These are phyloP conservation scores for Sycophila texana DNA, from an alignment of 2,888 invertebrate species.

Conservation along the genomic window DNA sequence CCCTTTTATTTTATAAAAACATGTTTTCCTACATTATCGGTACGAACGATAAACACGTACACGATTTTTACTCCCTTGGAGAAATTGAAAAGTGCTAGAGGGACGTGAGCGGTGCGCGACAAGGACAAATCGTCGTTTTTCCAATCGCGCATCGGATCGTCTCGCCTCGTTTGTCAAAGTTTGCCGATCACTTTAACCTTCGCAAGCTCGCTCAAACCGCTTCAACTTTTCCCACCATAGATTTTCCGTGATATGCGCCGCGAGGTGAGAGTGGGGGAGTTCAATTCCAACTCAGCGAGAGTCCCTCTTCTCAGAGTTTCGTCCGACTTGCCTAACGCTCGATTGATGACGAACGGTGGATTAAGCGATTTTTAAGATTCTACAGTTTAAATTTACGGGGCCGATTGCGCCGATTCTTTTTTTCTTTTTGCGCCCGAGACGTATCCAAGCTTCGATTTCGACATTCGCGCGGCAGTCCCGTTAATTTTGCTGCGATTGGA, in stretches of 20 bases:
- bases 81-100: too few relatives aligned
- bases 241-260: conserved; percentile 18
- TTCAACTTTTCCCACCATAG: conserved; percentile 29
- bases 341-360: conserved; percentile 26
- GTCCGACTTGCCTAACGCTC: conserved; percentile 23
- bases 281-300: conserved; percentile 29
- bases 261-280: not conserved
- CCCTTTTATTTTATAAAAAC: too few relatives aligned
- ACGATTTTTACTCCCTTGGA: too few relatives aligned
- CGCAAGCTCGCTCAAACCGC: conserved; percentile 15
- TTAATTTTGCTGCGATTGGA: not conserved
- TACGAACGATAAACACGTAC: too few relatives aligned
- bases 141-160: conserved; percentile 36
- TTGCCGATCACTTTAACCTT: conserved; percentile 60
- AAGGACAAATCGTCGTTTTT: conserved; percentile 18
- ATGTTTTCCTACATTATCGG: too few relatives aligned
- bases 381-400: conserved; percentile 31
- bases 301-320: not conserved
- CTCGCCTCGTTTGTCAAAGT: conserved; percentile 61
- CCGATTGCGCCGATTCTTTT: conserved; percentile 4
- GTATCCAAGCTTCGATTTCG: not conserved
- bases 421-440: too few relatives aligned
- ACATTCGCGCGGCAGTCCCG: not conserved
- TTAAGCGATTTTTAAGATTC: conserved; percentile 27
- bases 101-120: not conserved